Base-by-base conservation (phyloP, 1,140 invertebrate genomes). In the Aethina tumida region DNA sequence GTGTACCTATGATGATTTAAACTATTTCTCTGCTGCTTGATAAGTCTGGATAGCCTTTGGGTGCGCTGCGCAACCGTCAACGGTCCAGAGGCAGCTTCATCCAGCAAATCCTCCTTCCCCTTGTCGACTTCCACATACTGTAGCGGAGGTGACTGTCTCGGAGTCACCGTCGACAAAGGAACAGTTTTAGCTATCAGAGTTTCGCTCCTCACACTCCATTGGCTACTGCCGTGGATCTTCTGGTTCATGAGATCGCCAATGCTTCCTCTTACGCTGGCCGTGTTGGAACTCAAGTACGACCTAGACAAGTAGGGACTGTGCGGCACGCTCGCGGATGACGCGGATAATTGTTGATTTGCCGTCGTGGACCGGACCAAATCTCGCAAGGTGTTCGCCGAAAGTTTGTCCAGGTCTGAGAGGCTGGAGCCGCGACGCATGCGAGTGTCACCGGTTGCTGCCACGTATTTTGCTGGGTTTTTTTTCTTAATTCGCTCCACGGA, bases 221-320 rank as follows among this genome's bases (percentile, higher is more conserved):
- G 73, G 47, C 76, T 79, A 12, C 74, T 74, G 33, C 75, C 77
- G 49, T 79, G 83, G 48, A 72, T 75, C 52, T 77, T 77, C 46
- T 74, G 50, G 56, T 84, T 84, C 80, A 84, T 84, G 46, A 84
- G 58, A 58, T 84, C 81, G 4, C 81, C 81, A 22, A 84, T 80
- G 41, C 79, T 83, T 2, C 77, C 68, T 1, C 64, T 62, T n/a
- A 67, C 62, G 6, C 69, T 66, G 43, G 68, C 67, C 1, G 61
- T 62, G 2, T 61, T 50, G 8, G 64, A 62, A 18, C 56, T 52
- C 3, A 66, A 53, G 43, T 67, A 66, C 4, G 64, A 67, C 8
- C 69, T 56, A 0, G 66, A 70, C 22, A 73, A 39, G 3, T 69
- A 65, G 2, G 69, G 69, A 12, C 68, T 71, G 31, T 71, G 68